Evolutionary conservation across 1,140 invertebrate genomes (phyloP).

Genomic region (Panagrolaimus sp.): DNA sequence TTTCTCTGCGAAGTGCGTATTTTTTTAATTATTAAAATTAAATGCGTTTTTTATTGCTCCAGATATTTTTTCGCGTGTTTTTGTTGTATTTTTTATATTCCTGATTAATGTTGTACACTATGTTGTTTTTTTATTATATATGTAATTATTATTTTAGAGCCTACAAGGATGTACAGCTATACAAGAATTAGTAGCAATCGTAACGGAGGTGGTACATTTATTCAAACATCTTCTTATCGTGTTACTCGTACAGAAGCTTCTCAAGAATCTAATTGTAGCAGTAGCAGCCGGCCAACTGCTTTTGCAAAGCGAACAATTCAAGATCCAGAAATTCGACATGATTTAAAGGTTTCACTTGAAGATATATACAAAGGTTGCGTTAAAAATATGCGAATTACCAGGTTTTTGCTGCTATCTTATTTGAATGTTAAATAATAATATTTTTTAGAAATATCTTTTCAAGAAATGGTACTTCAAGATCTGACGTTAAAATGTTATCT

Average conservation of each 20-base stretch:
- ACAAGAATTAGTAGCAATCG: constrained; percentile 69
- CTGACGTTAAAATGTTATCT: constrained; percentile 94
- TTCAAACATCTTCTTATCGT: constrained; percentile 37
- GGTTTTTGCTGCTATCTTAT: constrained; percentile 80
- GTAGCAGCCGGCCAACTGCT: constrained; percentile 59
- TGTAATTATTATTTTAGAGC: no score
- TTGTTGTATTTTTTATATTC: no score
- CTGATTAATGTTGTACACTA: no score
- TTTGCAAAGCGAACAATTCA: constrained; percentile 68
- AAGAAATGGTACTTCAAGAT: constrained; percentile 72
- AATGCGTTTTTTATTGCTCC: no score
- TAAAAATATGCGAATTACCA: constrained; percentile 99
- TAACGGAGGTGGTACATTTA: constrained; percentile 66
- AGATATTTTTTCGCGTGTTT: no score
- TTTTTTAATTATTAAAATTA: no score
- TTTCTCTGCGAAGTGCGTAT: no score
- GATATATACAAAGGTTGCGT: constrained; percentile 70
- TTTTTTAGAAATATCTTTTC: constrained; percentile 56
- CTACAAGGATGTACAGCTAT: no score
- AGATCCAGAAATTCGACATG: constrained; percentile 90
- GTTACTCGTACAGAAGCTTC: neutral
- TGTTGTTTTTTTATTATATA: no score
- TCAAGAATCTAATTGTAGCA: constrained; percentile 34
- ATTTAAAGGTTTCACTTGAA: constrained; percentile 82
- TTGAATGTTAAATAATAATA: neutral